Base-by-base conservation (phyloP, 2,113 vertebrate species). In the Melanocharis versteri region DNA sequence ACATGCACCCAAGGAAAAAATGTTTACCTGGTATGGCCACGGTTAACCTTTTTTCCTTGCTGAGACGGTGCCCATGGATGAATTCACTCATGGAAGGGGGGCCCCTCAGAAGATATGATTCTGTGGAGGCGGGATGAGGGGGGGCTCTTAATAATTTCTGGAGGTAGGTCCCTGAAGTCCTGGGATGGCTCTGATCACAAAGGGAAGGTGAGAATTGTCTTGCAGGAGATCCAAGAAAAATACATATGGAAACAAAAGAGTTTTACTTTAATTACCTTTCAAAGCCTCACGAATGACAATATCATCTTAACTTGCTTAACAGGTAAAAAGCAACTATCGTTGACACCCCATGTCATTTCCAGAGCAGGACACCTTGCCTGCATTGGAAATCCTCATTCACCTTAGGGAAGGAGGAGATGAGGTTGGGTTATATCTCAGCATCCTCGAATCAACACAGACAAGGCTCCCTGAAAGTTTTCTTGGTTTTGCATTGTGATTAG, bases 121-220 rank as follows among this genome's bases (percentile, higher is more conserved):
- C 98, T 98, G 98, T 98, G 98, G 97, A 98, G 96, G 96, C 90
- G 50, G 98, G 98, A 96, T 97, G 98, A 97, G 97, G 97, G 98
- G 98, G 98, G 88, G 97, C 95, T 96, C 97, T 98, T 98, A 98
- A 98, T 98, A 98, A 98, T 98, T 93, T 97, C 98, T 98, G 98
- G 94, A 98, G 97, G 95, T 98, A 97, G 97, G 97, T 98, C 98
- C 98, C 98, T 98, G 98, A 97, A 96, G 98, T 98, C 98, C 98
- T 98, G 98, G 98, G 97, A 98, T 97, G 98, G 97, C 97, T 98
- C 98, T 98, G 98, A 98, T 98, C 98, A 98, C 98, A 98, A 98
- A 98, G 98, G 98, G 98, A 98, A 98, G 98, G 98, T 98, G 98
- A 98, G 97, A 98, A 98, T 98, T 96, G 98, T 98, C 98, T 98